Evolutionary conservation across 2,113 vertebrate genomes (phyloP).

Genomic region (Mystacornis crossleyi): DNA sequence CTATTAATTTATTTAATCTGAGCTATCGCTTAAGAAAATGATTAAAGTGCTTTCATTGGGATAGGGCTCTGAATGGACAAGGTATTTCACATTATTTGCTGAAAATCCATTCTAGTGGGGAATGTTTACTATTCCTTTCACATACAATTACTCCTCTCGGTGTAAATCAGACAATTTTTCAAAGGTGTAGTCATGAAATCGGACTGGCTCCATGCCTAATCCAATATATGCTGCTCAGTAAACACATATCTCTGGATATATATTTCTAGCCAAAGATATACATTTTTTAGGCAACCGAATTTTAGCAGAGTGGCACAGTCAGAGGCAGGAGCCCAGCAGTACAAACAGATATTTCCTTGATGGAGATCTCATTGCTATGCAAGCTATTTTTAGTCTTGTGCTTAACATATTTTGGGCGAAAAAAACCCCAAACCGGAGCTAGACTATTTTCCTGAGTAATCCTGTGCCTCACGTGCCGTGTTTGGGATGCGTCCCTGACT

Average conservation of each 20-base stretch:
- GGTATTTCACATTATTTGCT: background rate
- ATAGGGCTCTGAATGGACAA: background rate
- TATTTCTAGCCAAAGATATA: background rate
- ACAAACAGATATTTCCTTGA: background rate
- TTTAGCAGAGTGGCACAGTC: conserved; percentile 5
- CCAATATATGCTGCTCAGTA: conserved; percentile 24
- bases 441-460: background rate
- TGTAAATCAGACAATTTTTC: conserved; percentile 51
- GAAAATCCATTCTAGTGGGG: background rate
- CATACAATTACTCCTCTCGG: conserved; percentile 35
- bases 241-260: background rate
- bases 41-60: background rate
- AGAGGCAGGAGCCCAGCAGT: background rate
- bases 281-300: conserved; percentile 17
- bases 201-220: conserved; percentile 21
- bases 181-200: conserved; percentile 24
- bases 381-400: background rate
- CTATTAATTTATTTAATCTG: background rate
- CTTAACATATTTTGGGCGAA: background rate
- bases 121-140: conserved; percentile 41
- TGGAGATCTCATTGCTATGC: background rate
- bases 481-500: background rate
- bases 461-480: background rate
- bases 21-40: background rate
- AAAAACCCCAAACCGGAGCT: background rate